Evolutionary conservation across 2,888 invertebrate species (phyloP).

Genomic region (Mesochorus sp.): DNA sequence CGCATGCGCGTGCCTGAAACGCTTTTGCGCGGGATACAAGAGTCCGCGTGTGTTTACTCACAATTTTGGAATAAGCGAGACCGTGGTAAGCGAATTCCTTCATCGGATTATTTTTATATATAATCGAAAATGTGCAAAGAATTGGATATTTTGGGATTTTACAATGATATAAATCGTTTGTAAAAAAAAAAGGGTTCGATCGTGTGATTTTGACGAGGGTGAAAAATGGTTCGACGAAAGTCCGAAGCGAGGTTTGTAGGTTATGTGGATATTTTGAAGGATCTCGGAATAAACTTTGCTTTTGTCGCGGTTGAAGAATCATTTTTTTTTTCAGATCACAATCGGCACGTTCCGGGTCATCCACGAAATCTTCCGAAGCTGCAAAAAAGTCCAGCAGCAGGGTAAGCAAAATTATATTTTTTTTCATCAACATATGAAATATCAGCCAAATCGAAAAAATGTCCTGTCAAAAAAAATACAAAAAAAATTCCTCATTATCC

Average conservation of each 20-base stretch:
- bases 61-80: no score
- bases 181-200: no score
- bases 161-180: no score
- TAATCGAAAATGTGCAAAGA: no score
- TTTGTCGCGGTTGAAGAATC: neutral
- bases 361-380: slow-evolving; percentile 15
- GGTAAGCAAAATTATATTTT: neutral
- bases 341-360: slow-evolving; percentile 22
- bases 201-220: neutral
- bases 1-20: no score
- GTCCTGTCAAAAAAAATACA: neutral
- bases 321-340: slow-evolving; percentile 8
- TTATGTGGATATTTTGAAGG: slow-evolving; percentile 27
- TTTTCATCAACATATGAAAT: neutral
- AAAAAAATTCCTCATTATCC: neutral
- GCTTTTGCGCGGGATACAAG: no score
- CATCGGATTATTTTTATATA: no score
- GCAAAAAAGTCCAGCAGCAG: neutral
- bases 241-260: slow-evolving; percentile 66
- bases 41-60: no score
- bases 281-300: neutral
- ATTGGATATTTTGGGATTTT: no score
- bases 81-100: no score
- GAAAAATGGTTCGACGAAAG: slow-evolving; percentile 71
- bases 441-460: neutral